Conservation (phyloP, 2,797 vertebrate genomes). For the Artibeus jamaicensis region DNA sequence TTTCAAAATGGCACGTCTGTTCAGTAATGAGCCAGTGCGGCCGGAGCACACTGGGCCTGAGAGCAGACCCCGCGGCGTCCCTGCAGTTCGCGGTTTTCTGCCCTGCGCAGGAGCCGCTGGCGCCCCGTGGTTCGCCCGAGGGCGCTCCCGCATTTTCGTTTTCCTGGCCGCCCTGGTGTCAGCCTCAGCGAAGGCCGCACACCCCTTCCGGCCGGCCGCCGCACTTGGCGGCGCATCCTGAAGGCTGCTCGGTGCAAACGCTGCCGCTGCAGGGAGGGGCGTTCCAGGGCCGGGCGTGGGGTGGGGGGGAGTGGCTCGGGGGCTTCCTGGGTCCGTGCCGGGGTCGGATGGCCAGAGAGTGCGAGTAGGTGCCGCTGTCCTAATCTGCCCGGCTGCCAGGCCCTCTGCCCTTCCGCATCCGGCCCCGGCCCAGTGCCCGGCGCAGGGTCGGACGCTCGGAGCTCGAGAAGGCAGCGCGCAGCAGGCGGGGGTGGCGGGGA, state of each 20-base stretch:
- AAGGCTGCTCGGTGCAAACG: neutral
- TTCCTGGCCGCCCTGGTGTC: neutral
- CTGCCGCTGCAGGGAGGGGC: neutral
- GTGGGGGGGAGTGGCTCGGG: neutral
- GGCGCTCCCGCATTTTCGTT: neutral
- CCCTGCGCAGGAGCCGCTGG: neutral
- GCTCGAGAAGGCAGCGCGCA: neutral
- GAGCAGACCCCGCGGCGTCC: neutral
- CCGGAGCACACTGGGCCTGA: neutral
- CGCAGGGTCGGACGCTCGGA: neutral
- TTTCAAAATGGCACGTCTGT: neutral
- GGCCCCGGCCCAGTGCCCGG: neutral
- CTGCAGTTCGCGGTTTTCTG: neutral
- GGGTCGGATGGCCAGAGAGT: neutral
- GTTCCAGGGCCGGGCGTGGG: neutral
- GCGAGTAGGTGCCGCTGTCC: neutral
- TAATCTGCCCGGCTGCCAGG: neutral
- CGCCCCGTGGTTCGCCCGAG: neutral
- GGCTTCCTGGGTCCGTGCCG: neutral
- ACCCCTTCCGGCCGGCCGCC: neutral
- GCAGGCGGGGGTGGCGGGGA: neutral
- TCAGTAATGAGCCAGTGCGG: neutral
- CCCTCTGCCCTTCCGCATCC: neutral
- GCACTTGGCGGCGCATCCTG: neutral
- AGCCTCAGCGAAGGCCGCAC: neutral